phyloP scores from a whole-genome alignment of 1,140 invertebrate genomes.

The Drosophila micromelanica region DNA sequence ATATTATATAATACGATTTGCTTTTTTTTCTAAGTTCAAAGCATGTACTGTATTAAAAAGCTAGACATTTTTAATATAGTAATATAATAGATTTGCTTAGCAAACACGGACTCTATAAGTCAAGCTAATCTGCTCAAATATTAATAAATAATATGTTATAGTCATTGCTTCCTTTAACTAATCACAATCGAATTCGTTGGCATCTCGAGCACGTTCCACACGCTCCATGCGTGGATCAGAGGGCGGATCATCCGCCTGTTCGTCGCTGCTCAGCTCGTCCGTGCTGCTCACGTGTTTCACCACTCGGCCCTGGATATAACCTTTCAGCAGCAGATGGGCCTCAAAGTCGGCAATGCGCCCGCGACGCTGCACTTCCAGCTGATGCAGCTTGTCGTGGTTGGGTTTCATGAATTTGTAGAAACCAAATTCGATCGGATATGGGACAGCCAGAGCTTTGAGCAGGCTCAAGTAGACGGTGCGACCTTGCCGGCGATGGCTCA shows the following conservation, averaged over 20 bases:
- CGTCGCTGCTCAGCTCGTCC: conserved; percentile 19
- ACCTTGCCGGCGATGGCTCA: conserved; percentile 24
- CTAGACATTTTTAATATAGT: no score
- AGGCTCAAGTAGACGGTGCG: conserved; percentile 54
- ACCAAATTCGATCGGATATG: conserved; percentile 42
- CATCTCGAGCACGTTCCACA: conserved; percentile 15
- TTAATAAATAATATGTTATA: no score
- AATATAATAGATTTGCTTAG: no score
- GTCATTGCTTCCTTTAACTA: not conserved
- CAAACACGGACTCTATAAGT: no score
- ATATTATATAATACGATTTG: no score
- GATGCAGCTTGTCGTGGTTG: conserved; percentile 34
- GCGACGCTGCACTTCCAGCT: conserved; percentile 17
- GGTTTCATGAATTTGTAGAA: conserved; percentile 46
- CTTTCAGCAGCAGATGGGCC: conserved; percentile 1
- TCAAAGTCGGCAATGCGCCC: not conserved
- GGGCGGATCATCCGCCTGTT: not conserved
- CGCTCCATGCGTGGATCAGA: not conserved
- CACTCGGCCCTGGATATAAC: conserved; percentile 5
- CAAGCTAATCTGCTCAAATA: no score
- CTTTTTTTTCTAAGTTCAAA: no score
- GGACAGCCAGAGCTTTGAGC: conserved; percentile 7
- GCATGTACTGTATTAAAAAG: no score
- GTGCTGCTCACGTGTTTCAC: not conserved
- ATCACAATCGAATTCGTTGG: not conserved